A percentile compares a stretch with the other conserved stretches of the same genome.
These are phyloP conservation scores for Perca flavescens DNA, from an alignment of 2,113 vertebrate species.

Conservation along the genomic window DNA sequence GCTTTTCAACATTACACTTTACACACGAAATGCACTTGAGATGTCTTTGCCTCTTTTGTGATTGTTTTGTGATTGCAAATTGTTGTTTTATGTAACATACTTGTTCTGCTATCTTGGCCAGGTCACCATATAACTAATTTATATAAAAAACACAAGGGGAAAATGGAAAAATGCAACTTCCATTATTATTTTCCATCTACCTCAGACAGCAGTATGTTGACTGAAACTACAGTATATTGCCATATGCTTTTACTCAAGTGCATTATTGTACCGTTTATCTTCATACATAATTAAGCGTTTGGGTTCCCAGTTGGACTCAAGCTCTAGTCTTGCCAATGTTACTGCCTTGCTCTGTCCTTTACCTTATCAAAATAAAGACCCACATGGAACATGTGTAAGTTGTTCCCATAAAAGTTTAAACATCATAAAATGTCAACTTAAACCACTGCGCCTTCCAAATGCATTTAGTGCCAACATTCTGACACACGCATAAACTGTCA, in stretches of 20 bases:
- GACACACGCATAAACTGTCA: neutral
- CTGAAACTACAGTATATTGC: neutral
- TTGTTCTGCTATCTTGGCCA: no score
- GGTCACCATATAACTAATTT: neutral
- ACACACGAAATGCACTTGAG: no score
- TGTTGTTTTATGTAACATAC: no score
- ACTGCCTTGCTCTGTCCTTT: neutral
- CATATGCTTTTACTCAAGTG: slow-evolving; percentile 11
- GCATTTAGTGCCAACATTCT: neutral
- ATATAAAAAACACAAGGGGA: neutral
- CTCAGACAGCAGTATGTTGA: neutral
- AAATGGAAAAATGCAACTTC: neutral
- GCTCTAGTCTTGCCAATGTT: neutral
- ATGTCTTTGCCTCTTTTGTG: no score
- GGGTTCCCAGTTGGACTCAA: neutral
- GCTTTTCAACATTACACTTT: no score
- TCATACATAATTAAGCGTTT: slow-evolving; percentile 37
- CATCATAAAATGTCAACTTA: neutral
- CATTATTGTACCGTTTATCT: slow-evolving; percentile 4
- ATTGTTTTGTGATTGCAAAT: no score
- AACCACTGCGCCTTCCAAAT: slow-evolving; percentile 1
- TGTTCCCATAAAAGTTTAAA: slow-evolving; percentile 30
- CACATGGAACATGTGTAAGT: neutral
- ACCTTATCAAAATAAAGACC: slow-evolving; percentile 9
- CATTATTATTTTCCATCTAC: neutral